These are phyloP conservation scores for Scaptomyza flava DNA, from an alignment of 2,888 invertebrate genomes.

Conservation along the genomic window DNA sequence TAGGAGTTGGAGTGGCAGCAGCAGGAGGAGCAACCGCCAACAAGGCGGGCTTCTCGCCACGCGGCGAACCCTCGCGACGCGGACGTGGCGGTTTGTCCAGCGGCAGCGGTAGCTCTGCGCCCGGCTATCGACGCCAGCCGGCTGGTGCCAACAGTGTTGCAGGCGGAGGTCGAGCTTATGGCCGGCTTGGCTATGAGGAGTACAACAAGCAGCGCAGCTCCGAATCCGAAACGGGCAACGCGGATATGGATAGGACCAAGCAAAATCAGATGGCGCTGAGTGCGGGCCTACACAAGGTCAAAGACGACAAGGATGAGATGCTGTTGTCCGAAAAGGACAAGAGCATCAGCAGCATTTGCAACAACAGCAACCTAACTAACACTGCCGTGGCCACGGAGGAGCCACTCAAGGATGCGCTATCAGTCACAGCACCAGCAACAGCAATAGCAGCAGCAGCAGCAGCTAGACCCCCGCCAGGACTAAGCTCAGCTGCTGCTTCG, in stretches of 20 bases:
- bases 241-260: slow-evolving; percentile 88
- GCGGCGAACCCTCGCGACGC: slow-evolving; percentile 94
- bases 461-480: slow-evolving; percentile 63
- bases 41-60: slow-evolving; percentile 92
- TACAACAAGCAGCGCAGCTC: slow-evolving; percentile 75
- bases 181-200: slow-evolving; percentile 79
- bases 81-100: slow-evolving; percentile 87
- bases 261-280: slow-evolving; percentile 88
- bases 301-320: slow-evolving; percentile 58
- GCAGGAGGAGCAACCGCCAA: slow-evolving; percentile 53
- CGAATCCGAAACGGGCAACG: slow-evolving; percentile 73
- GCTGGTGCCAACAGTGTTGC: slow-evolving; percentile 6
- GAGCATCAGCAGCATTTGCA: slow-evolving; percentile 52
- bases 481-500: slow-evolving; percentile 55
- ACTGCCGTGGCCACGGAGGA: slow-evolving; percentile 74
- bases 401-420: slow-evolving; percentile 40
- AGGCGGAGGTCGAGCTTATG: slow-evolving; percentile 67
- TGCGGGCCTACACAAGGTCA: slow-evolving; percentile 86
- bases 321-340: slow-evolving; percentile 64
- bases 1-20: slow-evolving; percentile 44
- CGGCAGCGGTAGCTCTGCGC: slow-evolving; percentile 80
- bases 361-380: slow-evolving; percentile 39
- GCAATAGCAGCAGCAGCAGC: slow-evolving; percentile 4
- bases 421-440: background rate
- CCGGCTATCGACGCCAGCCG: slow-evolving; percentile 84